A percentile compares a stretch with the other conserved stretches of the same genome.
Conservation (phyloP, 2,888 invertebrate species). For the Azorinus chamasolen region DNA sequence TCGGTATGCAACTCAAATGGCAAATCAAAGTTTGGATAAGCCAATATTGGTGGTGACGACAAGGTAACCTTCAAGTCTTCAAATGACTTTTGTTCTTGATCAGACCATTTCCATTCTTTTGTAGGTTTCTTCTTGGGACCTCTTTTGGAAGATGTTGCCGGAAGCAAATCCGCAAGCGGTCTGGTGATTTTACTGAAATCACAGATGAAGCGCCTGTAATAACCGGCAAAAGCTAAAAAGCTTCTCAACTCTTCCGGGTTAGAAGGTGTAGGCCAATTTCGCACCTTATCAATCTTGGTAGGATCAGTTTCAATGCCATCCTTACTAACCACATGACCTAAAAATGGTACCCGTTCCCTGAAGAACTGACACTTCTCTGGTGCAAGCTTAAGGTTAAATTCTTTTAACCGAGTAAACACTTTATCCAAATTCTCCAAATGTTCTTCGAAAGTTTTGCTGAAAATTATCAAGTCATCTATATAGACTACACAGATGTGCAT, state of each 20-base stretch:
- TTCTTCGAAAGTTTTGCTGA: conserved; percentile 30
- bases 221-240: conserved; percentile 58
- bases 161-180: conserved; percentile 49
- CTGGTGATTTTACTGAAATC: conserved; percentile 57
- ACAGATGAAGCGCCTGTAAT: conserved; percentile 56
- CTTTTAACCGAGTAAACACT: conserved; percentile 39
- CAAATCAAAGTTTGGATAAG: conserved; percentile 34
- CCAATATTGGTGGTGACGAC: conserved; percentile 42
- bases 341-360: not conserved
- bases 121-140: not conserved
- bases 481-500: conserved; percentile 52
- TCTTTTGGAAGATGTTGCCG: conserved; percentile 22
- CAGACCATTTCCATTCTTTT: conserved; percentile 37
- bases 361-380: conserved; percentile 48
- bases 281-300: conserved; percentile 41
- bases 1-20: conserved; percentile 61
- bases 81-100: conserved; percentile 23
- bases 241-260: conserved; percentile 36
- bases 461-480: conserved; percentile 63
- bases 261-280: conserved; percentile 54
- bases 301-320: conserved; percentile 57
- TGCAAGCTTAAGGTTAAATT: conserved; percentile 45
- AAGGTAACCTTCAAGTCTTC: conserved; percentile 33
- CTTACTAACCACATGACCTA: conserved; percentile 35
- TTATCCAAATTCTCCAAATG: conserved; percentile 21